Evolutionary conservation across 2,113 vertebrate genomes (phyloP).

Genomic region (Oreochromis aureus): DNA sequence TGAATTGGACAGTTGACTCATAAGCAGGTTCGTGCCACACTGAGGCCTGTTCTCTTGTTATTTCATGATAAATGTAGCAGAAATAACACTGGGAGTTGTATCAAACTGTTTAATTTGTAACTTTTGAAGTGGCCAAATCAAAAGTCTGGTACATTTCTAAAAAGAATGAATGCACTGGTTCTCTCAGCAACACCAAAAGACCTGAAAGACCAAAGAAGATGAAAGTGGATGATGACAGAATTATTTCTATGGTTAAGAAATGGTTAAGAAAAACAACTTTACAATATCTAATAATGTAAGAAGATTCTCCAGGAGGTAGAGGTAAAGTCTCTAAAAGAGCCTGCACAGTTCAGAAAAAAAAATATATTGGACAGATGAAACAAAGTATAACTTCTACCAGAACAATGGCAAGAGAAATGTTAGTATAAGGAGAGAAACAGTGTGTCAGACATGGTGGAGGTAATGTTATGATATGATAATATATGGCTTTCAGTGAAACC

Average conservation of each 20-base stretch:
- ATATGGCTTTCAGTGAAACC: background rate
- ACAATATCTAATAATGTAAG: background rate
- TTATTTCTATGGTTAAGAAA: background rate
- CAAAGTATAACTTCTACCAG: background rate
- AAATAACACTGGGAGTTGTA: background rate
- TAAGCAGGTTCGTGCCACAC: background rate
- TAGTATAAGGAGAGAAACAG: background rate
- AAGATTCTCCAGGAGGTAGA: accelerated
- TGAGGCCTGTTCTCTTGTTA: background rate
- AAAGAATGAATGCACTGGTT: background rate
- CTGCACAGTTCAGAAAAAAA: background rate
- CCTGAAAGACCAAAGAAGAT: background rate
- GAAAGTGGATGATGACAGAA: background rate
- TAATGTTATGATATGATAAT: background rate
- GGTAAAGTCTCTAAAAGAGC: background rate
- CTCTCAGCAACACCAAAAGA: background rate
- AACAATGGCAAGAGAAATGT: background rate
- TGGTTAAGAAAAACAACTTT: background rate
- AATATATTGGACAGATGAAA: background rate
- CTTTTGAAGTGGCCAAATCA: background rate
- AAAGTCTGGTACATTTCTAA: background rate
- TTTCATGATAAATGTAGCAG: background rate
- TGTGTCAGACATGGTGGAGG: background rate
- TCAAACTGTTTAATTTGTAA: background rate
- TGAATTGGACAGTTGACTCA: background rate